Conservation (phyloP, 2,797 vertebrate genomes). For the Sebastes cheni region DNA sequence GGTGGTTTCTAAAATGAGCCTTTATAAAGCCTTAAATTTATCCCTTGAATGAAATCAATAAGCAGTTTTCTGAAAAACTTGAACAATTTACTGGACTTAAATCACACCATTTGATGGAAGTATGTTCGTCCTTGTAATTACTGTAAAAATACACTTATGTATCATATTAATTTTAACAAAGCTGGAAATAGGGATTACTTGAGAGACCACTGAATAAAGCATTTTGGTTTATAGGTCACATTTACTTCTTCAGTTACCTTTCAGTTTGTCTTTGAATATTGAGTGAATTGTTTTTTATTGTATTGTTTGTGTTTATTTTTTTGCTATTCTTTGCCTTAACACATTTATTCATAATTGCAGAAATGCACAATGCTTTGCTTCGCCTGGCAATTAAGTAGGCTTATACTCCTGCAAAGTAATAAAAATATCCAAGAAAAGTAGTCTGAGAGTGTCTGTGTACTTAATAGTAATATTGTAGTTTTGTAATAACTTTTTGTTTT, state of each 20-base stretch:
- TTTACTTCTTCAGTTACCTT: slow-evolving; percentile 35
- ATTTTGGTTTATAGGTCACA: slow-evolving; percentile 63
- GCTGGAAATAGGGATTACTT: slow-evolving; percentile 71
- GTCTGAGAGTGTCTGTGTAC: background rate
- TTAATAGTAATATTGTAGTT: background rate
- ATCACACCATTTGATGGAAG: slow-evolving; percentile 38
- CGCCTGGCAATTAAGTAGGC: slow-evolving; percentile 11
- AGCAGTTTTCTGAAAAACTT: slow-evolving; percentile 58
- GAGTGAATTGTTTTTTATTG: slow-evolving; percentile 9
- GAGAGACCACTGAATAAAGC: slow-evolving; percentile 57
- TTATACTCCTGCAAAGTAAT: slow-evolving; percentile 49
- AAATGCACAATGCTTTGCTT: slow-evolving; percentile 38
- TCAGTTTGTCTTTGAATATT: slow-evolving; percentile 25
- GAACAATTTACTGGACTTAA: slow-evolving; percentile 62
- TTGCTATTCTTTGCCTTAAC: slow-evolving; percentile 33
- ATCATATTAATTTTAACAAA: slow-evolving; percentile 34
- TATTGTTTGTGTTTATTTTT: slow-evolving; percentile 19
- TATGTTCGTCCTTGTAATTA: slow-evolving; percentile 55
- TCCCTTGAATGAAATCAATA: slow-evolving; percentile 38
- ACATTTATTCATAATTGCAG: slow-evolving; percentile 29
- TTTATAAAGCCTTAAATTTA: slow-evolving; percentile 55
- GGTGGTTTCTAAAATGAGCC: slow-evolving; percentile 45
- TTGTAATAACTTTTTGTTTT: background rate
- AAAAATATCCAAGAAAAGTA: slow-evolving; percentile 19
- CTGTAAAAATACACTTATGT: slow-evolving; percentile 52